Base-by-base conservation (phyloP, 2,888 invertebrate species). In the Pandemis corylana region DNA sequence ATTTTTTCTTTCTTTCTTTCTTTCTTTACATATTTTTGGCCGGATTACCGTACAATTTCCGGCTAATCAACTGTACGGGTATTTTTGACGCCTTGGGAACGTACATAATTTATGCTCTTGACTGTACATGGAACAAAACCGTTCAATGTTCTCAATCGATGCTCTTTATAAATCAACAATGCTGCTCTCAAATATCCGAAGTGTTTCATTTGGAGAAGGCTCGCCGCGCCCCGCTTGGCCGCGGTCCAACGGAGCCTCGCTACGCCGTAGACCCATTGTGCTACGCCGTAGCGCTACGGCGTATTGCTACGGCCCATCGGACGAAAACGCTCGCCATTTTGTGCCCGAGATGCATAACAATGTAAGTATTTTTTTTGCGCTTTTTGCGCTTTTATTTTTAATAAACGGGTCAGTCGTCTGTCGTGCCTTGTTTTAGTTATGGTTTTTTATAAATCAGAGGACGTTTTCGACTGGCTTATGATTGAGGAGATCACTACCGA, bases 261-360 rank as follows among this genome's bases (percentile, higher is more conserved):
- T 80, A 81, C 81, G 71, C 49, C 63, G 66, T 46, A 80, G 81
- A 79, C 81, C 80, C 13, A 85, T 84, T 85, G 86, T 85, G 83
- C 86, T 87, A 87, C 88, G 83, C 74, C 82, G 85, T 84, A 85
- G 84, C 73, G 76, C 76, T 81, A 83, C 76, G 56, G 56, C 15
- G 9, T 13, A 80, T 81, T 82, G 82, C 82, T 79, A 79, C 79
- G 80, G 79, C 41, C 5, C n/a, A 36, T 79, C 80, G 71, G 77
- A 10, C 28, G 28, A 59, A 56, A 56, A 59, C 28, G 59, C n/a
- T 36, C 28, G 59, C 56, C 10, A 51, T 20, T 15, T 56, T 56
- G 53, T 56, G 15, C 53, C 53, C 15, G 15, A 56, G 9, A 15
- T 9, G 53, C 53, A 56, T 15, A 56, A 56, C 53, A 56, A 15